Conservation (phyloP, 2,797 vertebrate species). For the Thalassophryne amazonica region DNA sequence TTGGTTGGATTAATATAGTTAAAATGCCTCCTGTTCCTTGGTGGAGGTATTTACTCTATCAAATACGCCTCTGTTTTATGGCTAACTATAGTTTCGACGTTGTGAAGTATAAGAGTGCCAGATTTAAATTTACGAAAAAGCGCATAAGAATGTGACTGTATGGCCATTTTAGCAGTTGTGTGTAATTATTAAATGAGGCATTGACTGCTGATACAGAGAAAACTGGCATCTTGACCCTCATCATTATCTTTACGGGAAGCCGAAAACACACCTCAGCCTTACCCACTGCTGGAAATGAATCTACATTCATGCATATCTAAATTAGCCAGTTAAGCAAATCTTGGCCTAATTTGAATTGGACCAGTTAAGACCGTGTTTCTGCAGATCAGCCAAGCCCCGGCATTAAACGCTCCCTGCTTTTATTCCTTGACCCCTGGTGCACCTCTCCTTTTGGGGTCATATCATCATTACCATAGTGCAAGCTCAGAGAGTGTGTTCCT, state of each 20-base stretch:
- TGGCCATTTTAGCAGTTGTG: slow-evolving; percentile 29
- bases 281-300: slow-evolving; percentile 88
- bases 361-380: slow-evolving; percentile 92
- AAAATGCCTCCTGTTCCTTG: no score
- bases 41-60: no score
- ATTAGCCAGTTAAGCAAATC: slow-evolving; percentile 97
- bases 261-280: slow-evolving; percentile 33
- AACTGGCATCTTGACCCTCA: slow-evolving; percentile 72
- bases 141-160: slow-evolving; percentile 3
- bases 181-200: slow-evolving; percentile 49
- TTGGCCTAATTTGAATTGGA: slow-evolving; percentile 96
- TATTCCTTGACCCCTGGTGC: slow-evolving; percentile 97
- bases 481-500: slow-evolving; percentile 97
- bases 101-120: neutral
- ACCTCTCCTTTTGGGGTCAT: slow-evolving; percentile 94
- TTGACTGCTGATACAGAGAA: slow-evolving; percentile 69
- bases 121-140: slow-evolving; percentile 6
- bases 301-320: slow-evolving; percentile 95
- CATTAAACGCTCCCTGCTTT: slow-evolving; percentile 94
- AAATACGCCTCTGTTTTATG: no score
- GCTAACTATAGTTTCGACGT: neutral
- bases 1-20: no score
- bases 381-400: slow-evolving; percentile 91
- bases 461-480: slow-evolving; percentile 99
- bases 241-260: slow-evolving; percentile 60